phyloP scores from a whole-genome alignment of 1,140 invertebrate genomes.

The Aricia agestis region DNA sequence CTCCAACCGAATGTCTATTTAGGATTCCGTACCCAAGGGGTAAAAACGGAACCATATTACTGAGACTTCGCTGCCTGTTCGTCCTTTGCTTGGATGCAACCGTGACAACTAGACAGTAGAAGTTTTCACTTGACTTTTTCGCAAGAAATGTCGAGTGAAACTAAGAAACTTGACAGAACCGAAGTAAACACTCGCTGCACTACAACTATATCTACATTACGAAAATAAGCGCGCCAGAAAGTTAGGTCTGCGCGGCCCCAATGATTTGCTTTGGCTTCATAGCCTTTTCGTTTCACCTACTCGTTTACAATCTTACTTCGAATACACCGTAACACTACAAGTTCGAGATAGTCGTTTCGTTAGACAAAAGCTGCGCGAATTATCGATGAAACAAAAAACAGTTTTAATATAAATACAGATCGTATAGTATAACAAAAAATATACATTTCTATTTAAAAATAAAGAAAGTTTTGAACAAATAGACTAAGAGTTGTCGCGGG shows the following conservation, averaged over 20 bases:
- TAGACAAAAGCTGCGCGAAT: background rate
- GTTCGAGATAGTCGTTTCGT: constrained; percentile 21
- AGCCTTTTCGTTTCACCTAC: constrained; percentile 36
- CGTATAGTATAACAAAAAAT: constrained; percentile 52
- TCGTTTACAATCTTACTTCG: constrained; percentile 9
- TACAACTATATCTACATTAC: constrained; percentile 7
- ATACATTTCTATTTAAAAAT: constrained; percentile 49
- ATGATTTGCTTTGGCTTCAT: constrained; percentile 61
- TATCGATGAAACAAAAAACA: constrained; percentile 18
- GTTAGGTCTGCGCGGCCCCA: constrained; percentile 23
- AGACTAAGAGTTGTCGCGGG: constrained; percentile 46
- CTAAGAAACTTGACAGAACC: background rate
- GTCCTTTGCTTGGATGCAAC: too few species aligned
- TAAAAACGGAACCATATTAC: too few species aligned
- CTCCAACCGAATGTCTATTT: too few species aligned
- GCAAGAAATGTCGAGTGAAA: background rate
- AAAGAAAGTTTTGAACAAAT: constrained; percentile 43
- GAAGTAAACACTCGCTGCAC: background rate
- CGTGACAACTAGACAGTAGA: too few species aligned
- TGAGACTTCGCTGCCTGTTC: too few species aligned
- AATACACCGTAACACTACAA: constrained; percentile 9
- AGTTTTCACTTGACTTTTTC: background rate
- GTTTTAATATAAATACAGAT: constrained; percentile 32
- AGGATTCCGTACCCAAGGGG: too few species aligned
- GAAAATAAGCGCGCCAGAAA: background rate